These are phyloP conservation scores for Zaprionus bogoriensis DNA, from an alignment of 2,888 invertebrate genomes.

Conservation along the genomic window DNA sequence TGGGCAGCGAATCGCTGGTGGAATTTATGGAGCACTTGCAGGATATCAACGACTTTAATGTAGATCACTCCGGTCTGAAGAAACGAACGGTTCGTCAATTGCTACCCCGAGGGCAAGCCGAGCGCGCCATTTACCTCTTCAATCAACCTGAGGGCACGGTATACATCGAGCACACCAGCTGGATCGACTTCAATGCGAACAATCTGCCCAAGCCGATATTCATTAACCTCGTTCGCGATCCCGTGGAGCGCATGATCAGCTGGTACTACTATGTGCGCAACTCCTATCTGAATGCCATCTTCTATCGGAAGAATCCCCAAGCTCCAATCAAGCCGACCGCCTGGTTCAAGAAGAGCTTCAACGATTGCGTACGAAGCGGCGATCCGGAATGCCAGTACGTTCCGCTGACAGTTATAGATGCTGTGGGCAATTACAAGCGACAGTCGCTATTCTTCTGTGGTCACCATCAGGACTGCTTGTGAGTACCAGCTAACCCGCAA, in stretches of 20 bases:
- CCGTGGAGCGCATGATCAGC: conserved; percentile 93
- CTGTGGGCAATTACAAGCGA: conserved; percentile 91
- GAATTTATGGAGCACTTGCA: conserved; percentile 83
- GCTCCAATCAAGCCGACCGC: conserved; percentile 81
- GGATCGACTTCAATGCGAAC: conserved; percentile 92
- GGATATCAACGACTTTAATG: conserved; percentile 84
- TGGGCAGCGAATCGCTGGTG: conserved; percentile 94
- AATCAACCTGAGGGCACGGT: conserved; percentile 89
- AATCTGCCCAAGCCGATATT: conserved; percentile 91
- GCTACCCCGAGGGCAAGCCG: conserved; percentile 88
- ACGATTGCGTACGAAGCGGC: conserved; percentile 90
- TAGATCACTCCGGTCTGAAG: conserved; percentile 83
- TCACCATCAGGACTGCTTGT: conserved; percentile 91
- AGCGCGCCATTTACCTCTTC: conserved; percentile 86
- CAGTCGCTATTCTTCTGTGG: conserved; percentile 95
- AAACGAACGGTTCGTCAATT: conserved; percentile 44
- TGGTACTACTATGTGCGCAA: conserved; percentile 95
- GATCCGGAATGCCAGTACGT: conserved; percentile 92
- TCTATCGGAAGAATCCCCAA: conserved; percentile 91
- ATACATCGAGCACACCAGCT: conserved; percentile 94
- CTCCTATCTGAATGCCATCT: conserved; percentile 87
- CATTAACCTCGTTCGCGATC: conserved; percentile 93
- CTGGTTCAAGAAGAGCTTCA: conserved; percentile 87
- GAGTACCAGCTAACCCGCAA: conserved; percentile 82
- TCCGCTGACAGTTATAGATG: conserved; percentile 89